Evolutionary conservation across 2,113 vertebrate genomes (phyloP).

Genomic region (Cebidichthys violaceus): DNA sequence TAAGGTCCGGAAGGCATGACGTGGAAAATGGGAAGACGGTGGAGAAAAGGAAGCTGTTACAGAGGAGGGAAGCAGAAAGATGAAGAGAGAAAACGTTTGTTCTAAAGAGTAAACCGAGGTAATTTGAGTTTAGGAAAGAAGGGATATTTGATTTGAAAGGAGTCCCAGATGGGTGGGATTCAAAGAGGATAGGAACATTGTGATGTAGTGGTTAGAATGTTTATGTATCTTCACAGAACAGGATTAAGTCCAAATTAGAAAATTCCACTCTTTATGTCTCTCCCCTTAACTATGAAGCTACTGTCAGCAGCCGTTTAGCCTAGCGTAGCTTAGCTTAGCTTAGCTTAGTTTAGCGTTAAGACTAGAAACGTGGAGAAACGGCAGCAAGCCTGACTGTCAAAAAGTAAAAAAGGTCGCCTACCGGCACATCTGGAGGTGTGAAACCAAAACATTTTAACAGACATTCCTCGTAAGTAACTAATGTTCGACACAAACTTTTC

Average conservation of each 20-base stretch:
- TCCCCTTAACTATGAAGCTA: not conserved
- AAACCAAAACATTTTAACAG: not conserved
- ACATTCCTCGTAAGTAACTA: not conserved
- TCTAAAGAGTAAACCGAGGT: not conserved
- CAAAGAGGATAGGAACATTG: not conserved
- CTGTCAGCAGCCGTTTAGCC: not conserved
- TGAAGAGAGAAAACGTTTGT: not conserved
- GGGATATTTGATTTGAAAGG: not conserved
- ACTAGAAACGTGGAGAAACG: not conserved
- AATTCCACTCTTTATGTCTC: not conserved
- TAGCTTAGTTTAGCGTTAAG: not conserved
- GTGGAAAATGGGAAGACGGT: not conserved
- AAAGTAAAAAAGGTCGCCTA: no score
- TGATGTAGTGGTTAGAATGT: not conserved
- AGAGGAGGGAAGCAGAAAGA: not conserved
- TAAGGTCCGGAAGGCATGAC: not conserved
- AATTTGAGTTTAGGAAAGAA: not conserved
- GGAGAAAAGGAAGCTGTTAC: not conserved
- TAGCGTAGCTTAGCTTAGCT: not conserved
- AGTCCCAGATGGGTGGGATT: not conserved
- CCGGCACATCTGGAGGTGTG: not conserved
- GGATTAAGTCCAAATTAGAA: not conserved
- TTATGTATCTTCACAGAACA: not conserved
- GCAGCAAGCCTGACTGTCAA: not conserved
- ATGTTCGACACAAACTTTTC: no score